phyloP scores from a whole-genome alignment of 1,140 invertebrate genomes.

The Rhyacophila brunnea region DNA sequence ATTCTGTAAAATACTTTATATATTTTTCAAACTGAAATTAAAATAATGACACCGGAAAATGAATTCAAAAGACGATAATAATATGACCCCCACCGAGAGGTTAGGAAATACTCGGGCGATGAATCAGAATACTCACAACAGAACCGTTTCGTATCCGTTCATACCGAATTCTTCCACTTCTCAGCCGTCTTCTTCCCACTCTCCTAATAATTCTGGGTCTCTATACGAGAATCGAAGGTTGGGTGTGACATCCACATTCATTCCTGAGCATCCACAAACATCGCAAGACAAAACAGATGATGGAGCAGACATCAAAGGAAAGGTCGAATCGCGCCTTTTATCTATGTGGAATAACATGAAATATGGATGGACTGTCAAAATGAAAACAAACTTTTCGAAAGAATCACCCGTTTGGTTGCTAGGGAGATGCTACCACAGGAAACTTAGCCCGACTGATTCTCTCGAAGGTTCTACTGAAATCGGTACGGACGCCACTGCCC shows the following conservation, averaged over 20 bases:
- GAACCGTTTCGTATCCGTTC: constrained; percentile 19
- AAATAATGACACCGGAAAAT: constrained; percentile 9
- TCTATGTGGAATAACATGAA: constrained; percentile 90
- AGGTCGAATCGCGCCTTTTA: constrained; percentile 76
- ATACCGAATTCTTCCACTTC: background rate
- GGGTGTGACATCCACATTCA: constrained; percentile 4
- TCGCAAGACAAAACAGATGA: constrained; percentile 48
- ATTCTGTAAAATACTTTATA: background rate
- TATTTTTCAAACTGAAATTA: background rate
- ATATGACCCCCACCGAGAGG: constrained; percentile 17
- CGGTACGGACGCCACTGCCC: constrained; percentile 57
- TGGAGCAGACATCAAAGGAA: constrained; percentile 62
- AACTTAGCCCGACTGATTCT: constrained; percentile 62
- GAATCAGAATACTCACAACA: constrained; percentile 12
- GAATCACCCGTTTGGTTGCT: constrained; percentile 83
- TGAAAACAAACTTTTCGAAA: constrained; percentile 80
- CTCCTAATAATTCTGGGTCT: constrained; percentile 8
- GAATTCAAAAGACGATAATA: constrained; percentile 4
- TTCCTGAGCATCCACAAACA: background rate
- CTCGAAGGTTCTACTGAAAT: constrained; percentile 64
- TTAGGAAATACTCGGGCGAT: constrained; percentile 16
- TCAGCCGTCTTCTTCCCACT: constrained; percentile 16
- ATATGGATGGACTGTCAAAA: constrained; percentile 81
- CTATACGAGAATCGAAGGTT: constrained; percentile 17
- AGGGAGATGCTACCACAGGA: constrained; percentile 78